Base-by-base conservation (phyloP, 2,797 vertebrate genomes). In the Poeciliopsis turneri region DNA sequence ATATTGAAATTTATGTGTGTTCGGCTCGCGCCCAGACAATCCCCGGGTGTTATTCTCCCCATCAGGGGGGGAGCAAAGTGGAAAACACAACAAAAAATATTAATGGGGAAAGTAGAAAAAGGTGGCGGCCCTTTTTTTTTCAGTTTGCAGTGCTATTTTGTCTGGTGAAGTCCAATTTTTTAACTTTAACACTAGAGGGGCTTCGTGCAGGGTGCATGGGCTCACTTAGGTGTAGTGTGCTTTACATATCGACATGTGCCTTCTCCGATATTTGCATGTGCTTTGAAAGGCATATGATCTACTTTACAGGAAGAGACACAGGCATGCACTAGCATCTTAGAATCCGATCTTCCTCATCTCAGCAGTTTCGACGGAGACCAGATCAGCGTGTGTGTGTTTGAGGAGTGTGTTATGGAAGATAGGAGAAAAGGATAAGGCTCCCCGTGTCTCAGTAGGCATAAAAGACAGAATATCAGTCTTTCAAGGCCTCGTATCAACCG, bases 1-100 rank as follows among this genome's bases (percentile, higher is more conserved):
- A 95, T 93, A 94, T 91, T 92, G 86, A 95, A 94, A 94, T 92
- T 75, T 89, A 92, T 93, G 90, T 94, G 86, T 82, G 89, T 94
- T 95, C 94, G 93, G 93, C 93, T 92, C 46, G 2, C 51, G 84
- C 91, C 92, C 93, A 94, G 87, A 90, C 91, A 90, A 92, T 89
- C 87, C 90, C 90, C 84, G 81, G 84, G 92, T 91, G 92, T 88
- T 71, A 46, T 71, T 89, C 79, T 74, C 84, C 82, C 79, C 75
- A 80, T 69, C 77, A 87, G 76, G 69, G 83, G 83, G 90, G 75
- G 51, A 53, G 33, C 85, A 90, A 90, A 94, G 88, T 87, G 82
- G 91, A 93, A 92, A 94, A 92, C 90, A 94, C 87, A 91, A 94
- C 88, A 92, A 85, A 92, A 69, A 92, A 86, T 75, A 76, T 77